Conservation (phyloP, 2,888 invertebrate genomes). For the Plagiodera versicolora region DNA sequence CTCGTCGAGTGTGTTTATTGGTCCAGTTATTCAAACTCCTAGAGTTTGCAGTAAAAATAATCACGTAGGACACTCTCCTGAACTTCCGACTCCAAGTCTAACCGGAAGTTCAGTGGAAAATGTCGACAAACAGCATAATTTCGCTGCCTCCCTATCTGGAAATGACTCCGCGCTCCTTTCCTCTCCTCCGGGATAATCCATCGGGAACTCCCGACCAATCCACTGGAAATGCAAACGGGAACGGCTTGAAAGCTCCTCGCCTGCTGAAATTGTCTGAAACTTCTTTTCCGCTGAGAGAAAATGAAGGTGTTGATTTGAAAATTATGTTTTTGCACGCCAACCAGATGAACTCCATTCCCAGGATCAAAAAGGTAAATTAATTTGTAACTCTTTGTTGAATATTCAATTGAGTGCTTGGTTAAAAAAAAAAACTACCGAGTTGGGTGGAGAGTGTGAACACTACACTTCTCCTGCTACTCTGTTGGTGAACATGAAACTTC, state of each 20-base stretch:
- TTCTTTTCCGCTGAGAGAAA: conserved; percentile 43
- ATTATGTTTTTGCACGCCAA: conserved; percentile 50
- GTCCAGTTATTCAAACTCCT: too few species aligned
- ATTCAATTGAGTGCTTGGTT: too few species aligned
- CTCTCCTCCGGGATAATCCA: conserved; percentile 29
- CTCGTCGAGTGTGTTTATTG: too few species aligned
- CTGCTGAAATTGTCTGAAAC: conserved; percentile 47
- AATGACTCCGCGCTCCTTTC: conserved; percentile 42
- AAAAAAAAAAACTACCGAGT: too few species aligned
- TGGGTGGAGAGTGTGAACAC: too few species aligned
- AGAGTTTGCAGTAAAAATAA: too few species aligned
- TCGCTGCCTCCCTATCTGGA: conserved; percentile 46
- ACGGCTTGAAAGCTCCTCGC: conserved; percentile 8
- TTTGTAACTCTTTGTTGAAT: too few species aligned
- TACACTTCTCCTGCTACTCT: too few species aligned
- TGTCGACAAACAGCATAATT: conserved; percentile 48
- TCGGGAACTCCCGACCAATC: conserved; percentile 16
- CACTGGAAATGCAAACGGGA: conserved; percentile 17
- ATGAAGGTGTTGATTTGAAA: conserved; percentile 49
- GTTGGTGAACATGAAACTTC: background rate
- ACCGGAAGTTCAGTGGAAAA: conserved; percentile 26
- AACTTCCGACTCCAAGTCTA: too few species aligned
- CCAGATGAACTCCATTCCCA: conserved; percentile 40
- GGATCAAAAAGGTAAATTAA: conserved; percentile 42
- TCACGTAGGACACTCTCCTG: too few species aligned